Evolutionary conservation across 1,140 invertebrate genomes (phyloP), one percentile per base, ranked within the genome.

Genomic region (Aphidius gifuensis): DNA sequence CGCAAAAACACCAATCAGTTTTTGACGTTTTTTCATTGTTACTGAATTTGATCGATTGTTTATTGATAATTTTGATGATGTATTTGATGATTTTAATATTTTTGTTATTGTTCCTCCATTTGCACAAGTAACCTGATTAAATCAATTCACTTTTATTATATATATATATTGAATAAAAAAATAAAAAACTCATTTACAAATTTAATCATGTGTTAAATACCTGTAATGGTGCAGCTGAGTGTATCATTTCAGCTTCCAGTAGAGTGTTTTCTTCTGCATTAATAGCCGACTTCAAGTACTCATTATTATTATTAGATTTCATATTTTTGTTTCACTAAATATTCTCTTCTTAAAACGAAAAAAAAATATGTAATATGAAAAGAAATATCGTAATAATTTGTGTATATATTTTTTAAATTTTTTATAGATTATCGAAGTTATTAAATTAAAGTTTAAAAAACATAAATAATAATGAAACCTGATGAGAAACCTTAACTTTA

Each of bases 231-330:
- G 58, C 71, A 7, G 62, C 65, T 21, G 67, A 65, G 39, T 64
- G 58, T 21, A 50, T 40, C 48, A 44, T 16, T 47, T 72, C 69
- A 9, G 66, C 65, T 40, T 50, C 66, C 45, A 69, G 47, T 5
- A 70, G 62, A 57, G 74, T 71, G 55, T 66, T 69, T 58, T 76
- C 72, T 51, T 79, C 74, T 9, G 56, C 58, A 57, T 70, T 69
- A 16, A 68, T 69, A 39, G 65, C 66, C 43, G 70, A 61, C 58
- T 68, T 71, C 38, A 79, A 61, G 21, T 74, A 79, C 5, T 76
- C 76, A 62, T 80, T 79, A 62, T 74, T 79, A 6, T 58, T 64
- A 42, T 77, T 73, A 7, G 71, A 58, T 64, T 71, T 72, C 72
- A 74, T 73, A 61, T 42, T 23, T 64, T 61, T 64, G 60, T 64